Evolutionary conservation across 2,888 invertebrate genomes (phyloP).

Genomic region (Dasypogon diadema): DNA sequence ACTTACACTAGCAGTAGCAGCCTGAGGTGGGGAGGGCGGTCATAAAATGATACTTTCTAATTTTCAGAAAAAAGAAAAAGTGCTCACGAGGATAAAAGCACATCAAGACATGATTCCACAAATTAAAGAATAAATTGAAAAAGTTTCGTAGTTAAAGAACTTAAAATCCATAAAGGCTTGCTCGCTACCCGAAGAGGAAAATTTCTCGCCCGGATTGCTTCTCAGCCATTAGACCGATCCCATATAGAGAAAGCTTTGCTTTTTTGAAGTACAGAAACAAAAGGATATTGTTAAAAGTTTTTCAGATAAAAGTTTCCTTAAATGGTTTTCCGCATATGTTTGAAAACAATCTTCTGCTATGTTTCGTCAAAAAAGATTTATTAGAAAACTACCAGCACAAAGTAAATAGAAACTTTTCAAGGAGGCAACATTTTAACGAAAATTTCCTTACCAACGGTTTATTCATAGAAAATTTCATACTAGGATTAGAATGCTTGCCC

Average conservation of each 20-base stretch:
- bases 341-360: slow-evolving; percentile 33
- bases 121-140: slow-evolving; percentile 50
- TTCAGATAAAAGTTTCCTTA: slow-evolving; percentile 44
- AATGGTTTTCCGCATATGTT: slow-evolving; percentile 42
- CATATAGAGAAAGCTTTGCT: slow-evolving; percentile 16
- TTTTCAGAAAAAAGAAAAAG: background rate
- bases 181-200: slow-evolving; percentile 19
- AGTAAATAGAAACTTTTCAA: slow-evolving; percentile 33
- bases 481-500: too few species aligned
- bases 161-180: slow-evolving; percentile 47
- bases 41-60: slow-evolving; percentile 29
- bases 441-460: background rate
- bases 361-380: slow-evolving; percentile 44
- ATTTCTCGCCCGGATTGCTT: slow-evolving; percentile 43
- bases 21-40: background rate
- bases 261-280: slow-evolving; percentile 1
- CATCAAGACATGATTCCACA: slow-evolving; percentile 41
- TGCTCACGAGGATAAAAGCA: slow-evolving; percentile 24
- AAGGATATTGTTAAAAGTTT: slow-evolving; percentile 19
- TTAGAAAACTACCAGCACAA: slow-evolving; percentile 9
- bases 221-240: slow-evolving; percentile 32
- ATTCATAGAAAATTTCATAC: background rate
- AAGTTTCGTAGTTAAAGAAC: slow-evolving; percentile 48
- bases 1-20: background rate
- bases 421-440: background rate